Evolutionary conservation across 2,113 vertebrate genomes (phyloP).

Genomic region (Gopherus flavomarginatus): DNA sequence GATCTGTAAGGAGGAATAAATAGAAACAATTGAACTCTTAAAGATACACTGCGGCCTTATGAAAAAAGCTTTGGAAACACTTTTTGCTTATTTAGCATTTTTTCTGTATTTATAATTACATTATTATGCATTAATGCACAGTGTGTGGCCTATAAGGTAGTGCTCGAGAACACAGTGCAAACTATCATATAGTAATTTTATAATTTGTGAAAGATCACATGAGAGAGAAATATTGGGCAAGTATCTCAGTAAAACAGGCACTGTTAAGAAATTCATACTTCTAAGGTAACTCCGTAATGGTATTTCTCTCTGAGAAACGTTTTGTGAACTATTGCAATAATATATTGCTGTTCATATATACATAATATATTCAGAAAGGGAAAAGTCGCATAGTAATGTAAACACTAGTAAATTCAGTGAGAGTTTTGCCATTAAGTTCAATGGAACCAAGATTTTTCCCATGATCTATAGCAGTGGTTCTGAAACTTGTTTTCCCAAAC

Average conservation of each 20-base stretch:
- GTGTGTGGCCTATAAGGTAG: not conserved
- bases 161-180: not conserved
- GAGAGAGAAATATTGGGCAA: not conserved
- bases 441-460: not conserved
- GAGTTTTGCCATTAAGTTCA: not conserved
- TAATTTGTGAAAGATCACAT: not conserved
- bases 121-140: not conserved
- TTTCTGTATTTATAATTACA: not conserved
- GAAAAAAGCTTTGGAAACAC: not conserved
- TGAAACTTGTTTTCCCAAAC: no score
- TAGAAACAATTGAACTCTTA: not conserved
- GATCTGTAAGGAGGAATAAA: not conserved
- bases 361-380: fast-evolving
- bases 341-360: no score
- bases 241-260: not conserved
- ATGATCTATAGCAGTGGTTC: not conserved
- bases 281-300: not conserved
- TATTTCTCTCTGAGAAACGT: no score
- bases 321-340: no score
- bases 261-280: not conserved
- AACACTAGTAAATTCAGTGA: not conserved
- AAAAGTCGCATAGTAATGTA: not conserved
- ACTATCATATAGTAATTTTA: not conserved
- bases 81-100: not conserved
- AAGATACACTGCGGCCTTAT: not conserved